phyloP scores from a whole-genome alignment of 2,888 invertebrate genomes.

The Mimas tiliae region DNA sequence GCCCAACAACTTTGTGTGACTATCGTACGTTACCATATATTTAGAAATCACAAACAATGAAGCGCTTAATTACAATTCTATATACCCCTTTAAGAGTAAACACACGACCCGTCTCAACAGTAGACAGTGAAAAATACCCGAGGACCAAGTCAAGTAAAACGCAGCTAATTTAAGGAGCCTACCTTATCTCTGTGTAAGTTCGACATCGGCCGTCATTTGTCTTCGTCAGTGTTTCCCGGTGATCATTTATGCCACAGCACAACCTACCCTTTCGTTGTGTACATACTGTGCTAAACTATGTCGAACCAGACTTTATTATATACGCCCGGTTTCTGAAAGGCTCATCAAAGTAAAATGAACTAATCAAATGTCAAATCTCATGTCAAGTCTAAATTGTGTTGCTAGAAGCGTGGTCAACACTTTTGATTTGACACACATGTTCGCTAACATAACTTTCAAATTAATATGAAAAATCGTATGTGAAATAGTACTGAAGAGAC shows the following conservation, averaged over 20 bases:
- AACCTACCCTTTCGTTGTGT: conserved; percentile 77
- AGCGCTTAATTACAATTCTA: conserved; percentile 35
- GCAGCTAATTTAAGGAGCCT: conserved; percentile 82
- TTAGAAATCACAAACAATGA: conserved; percentile 1
- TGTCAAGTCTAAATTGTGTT: no score
- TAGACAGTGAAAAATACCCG: conserved; percentile 76
- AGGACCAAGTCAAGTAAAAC: conserved; percentile 69
- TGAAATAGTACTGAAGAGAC: no score
- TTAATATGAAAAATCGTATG: no score
- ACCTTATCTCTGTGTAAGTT: conserved; percentile 83
- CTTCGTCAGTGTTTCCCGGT: conserved; percentile 83
- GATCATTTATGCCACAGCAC: conserved; percentile 86
- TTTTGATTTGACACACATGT: no score
- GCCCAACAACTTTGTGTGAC: no score
- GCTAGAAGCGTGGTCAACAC: no score
- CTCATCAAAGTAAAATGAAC: no score
- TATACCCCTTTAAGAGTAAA: conserved; percentile 42
- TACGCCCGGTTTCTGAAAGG: no score
- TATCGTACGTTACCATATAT: no score
- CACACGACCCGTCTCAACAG: conserved; percentile 52
- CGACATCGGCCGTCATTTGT: conserved; percentile 83
- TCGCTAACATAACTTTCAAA: no score
- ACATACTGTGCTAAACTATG: conserved; percentile 45
- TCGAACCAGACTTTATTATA: conserved; percentile 29
- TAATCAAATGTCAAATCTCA: no score